Evolutionary conservation across 1,140 invertebrate genomes (phyloP).

Genomic region (Bombus vancouverensis): DNA sequence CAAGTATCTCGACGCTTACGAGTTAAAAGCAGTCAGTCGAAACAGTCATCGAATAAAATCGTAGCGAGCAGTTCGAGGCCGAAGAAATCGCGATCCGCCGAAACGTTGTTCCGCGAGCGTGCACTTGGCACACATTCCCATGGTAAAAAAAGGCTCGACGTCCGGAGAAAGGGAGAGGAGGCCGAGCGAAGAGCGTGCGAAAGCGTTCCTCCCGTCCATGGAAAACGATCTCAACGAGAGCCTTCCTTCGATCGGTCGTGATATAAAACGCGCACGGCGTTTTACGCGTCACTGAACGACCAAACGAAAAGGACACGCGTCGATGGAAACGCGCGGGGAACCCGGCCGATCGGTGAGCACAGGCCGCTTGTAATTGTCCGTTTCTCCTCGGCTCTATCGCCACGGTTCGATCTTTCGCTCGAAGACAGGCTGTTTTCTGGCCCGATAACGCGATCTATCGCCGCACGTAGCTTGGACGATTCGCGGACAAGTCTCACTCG

Average conservation of each 20-base stretch:
- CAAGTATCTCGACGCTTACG: too few species aligned
- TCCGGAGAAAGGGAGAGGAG: conserved; percentile 34
- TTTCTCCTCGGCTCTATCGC: conserved; percentile 58
- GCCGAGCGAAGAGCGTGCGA: conserved; percentile 51
- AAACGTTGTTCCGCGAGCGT: too few species aligned
- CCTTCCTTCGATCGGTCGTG: background rate
- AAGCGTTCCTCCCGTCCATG: conserved; percentile 50
- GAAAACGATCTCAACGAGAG: conserved; percentile 40
- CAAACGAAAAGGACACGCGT: conserved; percentile 29
- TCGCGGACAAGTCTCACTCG: background rate
- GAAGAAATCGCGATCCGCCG: background rate
- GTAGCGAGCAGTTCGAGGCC: background rate
- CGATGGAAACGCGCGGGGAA: conserved; percentile 28
- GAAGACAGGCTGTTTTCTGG: conserved; percentile 32
- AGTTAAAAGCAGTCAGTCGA: background rate
- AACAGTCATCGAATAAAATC: background rate
- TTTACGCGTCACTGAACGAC: conserved; percentile 19
- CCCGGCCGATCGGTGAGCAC: background rate
- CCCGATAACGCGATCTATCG: conserved; percentile 46
- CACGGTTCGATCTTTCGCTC: conserved; percentile 55
- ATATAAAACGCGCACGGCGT: background rate
- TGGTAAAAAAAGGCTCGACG: background rate
- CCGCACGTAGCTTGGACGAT: background rate
- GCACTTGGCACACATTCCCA: conserved; percentile 24
- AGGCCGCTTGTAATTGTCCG: conserved; percentile 66